phyloP scores from a whole-genome alignment of 2,888 invertebrate genomes.

The Epinotia bilunana region DNA sequence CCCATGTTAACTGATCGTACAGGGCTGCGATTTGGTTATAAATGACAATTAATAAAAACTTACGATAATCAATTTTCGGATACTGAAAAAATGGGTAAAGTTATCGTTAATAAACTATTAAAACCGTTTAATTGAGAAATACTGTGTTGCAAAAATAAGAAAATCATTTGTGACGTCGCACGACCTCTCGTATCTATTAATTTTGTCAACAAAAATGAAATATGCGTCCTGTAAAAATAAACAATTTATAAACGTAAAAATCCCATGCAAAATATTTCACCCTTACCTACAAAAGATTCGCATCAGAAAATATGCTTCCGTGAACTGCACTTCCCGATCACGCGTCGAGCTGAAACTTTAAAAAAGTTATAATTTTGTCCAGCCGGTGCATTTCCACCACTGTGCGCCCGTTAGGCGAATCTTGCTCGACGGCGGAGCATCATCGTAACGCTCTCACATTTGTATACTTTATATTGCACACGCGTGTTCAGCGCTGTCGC shows the following conservation, averaged over 20 bases:
- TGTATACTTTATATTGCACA: constrained; percentile 42
- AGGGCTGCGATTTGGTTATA: too few relatives aligned
- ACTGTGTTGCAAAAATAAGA: too few relatives aligned
- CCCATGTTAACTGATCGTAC: too few relatives aligned
- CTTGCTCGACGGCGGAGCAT: constrained; percentile 37
- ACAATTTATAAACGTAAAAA: background rate
- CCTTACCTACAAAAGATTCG: background rate
- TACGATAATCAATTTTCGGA: too few relatives aligned
- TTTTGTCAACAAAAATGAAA: too few relatives aligned
- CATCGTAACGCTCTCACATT: constrained; percentile 31
- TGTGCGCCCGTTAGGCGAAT: constrained; percentile 34
- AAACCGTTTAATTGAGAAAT: too few relatives aligned
- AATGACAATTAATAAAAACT: too few relatives aligned
- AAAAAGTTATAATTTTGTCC: constrained; percentile 20
- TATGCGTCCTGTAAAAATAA: background rate
- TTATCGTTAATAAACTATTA: too few relatives aligned
- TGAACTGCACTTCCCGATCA: constrained; percentile 23
- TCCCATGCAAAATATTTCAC: constrained; percentile 2
- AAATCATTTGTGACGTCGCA: too few relatives aligned
- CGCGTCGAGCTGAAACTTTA: background rate
- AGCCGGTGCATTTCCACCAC: constrained; percentile 15
- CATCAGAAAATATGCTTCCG: constrained; percentile 18
- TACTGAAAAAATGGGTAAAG: too few relatives aligned
- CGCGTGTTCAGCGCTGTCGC: constrained; percentile 6
- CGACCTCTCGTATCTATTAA: too few relatives aligned